Base-by-base conservation (phyloP, 2,113 vertebrate genomes). In the Dasypus novemcinctus region DNA sequence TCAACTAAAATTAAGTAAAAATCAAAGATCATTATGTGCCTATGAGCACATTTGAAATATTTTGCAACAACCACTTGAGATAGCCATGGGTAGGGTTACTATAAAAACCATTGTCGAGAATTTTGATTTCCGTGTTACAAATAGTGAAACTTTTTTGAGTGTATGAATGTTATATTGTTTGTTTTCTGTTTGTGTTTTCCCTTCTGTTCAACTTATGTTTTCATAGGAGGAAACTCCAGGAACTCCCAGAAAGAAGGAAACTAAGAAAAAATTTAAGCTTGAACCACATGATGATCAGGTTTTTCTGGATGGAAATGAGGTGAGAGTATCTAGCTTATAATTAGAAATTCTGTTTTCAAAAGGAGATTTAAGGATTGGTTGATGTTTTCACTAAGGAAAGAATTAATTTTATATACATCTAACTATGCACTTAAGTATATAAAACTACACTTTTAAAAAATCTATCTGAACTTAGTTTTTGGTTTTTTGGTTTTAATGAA, bases 231-330 rank as follows among this genome's bases (percentile, higher is more conserved):
- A 99, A 85, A 98, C 98, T 89, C 99, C 99, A 76, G 99, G 99
- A 94, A 99, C 99, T 66, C 99, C 99, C 25, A 99, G 99, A 98
- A 99, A 99, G 98, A 99, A 99, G 87, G 99, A 99, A 95, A 99
- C 98, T n/a, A 99, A 99, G 98, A 99, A 99, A 98, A 99, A 99
- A 98, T 99, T 99, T 98, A 99, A 99, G 97, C 98, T 99, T 97
- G 99, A 99, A 97, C 99, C 99, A 95, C 99, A 99, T 9, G 99
- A 99, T 93, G 99, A 99, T 95, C 99, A 99, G 97, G 97, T 99
- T 97, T 99, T 99, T 97, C 95, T 99, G 95, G 99, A 99, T 97
- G 99, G 99, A 95, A 99, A 99, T 96, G 99, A 99, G 99, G 99
- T 99, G 87, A 95, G 98, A 94, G 20, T 95, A 94, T 38, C 17